Evolutionary conservation across 2,888 invertebrate species (phyloP), one percentile per base, ranked within the genome.

Genomic region (Harpalus rubripes): DNA sequence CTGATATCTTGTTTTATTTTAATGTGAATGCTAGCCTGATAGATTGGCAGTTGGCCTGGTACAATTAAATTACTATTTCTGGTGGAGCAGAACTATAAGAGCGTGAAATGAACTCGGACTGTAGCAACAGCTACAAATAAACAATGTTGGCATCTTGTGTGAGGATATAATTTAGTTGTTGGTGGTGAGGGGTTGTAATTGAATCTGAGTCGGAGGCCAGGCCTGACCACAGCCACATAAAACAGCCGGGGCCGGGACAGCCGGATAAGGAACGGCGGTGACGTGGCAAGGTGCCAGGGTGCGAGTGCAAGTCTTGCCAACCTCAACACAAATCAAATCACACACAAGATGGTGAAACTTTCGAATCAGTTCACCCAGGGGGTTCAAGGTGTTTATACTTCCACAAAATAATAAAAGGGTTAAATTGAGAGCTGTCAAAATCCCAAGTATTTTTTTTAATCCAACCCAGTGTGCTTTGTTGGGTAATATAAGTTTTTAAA

Each of bases 161-260:
- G 26, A 63, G 52, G 39, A 41, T 41, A 74, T 74, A 74, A 74
- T 74, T 74, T 74, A 74, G 63, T 74, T 32, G 32, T 32, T 32
- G 32, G 74, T 8, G 56, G 44, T 74, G 74, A 63, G 22, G 26
- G 63, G 63, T 52, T 52, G 44, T 52, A 52, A 52, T 52, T 52
- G 44, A 52, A 52, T 52, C 44, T 52, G 44, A 8, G 44, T 12
- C 10, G 44, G 44, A 12, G 44, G 59, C 7, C 12, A 59, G 59
- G 15, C 79, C 74, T 74, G 74, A 74, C 74, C 74, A 74, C 44
- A 74, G 52, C 18, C 22, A 74, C 44, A 79, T 79, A 79, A 79
- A 79, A 79, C 59, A 79, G 26, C 59, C 18, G 52, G 10, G 5
- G 52, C 8, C 59, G 63, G 22, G 26, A 63, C 63, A 22, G 63